Conservation (phyloP, 1,140 invertebrate species). For the Metaphire vulgaris region DNA sequence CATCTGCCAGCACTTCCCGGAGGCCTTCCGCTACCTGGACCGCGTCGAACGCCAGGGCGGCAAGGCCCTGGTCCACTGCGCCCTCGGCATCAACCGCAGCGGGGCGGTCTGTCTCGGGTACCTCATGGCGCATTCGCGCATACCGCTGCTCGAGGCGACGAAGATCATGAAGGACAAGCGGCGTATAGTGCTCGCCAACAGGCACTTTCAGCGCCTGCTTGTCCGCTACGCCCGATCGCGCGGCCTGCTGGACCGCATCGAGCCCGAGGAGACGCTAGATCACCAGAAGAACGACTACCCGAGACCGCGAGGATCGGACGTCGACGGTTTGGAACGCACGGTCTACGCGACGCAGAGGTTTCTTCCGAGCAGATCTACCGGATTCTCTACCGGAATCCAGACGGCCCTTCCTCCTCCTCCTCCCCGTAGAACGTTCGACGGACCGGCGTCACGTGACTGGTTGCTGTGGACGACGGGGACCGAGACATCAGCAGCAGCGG, state of each 20-base stretch:
- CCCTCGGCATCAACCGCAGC: constrained; percentile 30
- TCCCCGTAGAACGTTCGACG: too few relatives aligned
- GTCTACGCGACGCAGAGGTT: background rate
- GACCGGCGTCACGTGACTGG: background rate
- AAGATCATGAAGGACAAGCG: constrained; percentile 25
- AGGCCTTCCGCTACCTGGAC: constrained; percentile 27
- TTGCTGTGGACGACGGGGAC: background rate
- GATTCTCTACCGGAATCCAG: background rate
- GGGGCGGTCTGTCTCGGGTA: constrained; percentile 27
- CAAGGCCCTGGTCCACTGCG: constrained; percentile 28
- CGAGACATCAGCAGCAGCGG: background rate
- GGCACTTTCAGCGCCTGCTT: constrained; percentile 25
- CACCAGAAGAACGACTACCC: background rate
- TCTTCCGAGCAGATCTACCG: too few relatives aligned
- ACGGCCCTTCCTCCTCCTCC: too few relatives aligned
- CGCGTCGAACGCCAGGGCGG: constrained; percentile 21
- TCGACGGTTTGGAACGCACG: background rate
- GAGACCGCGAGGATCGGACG: background rate
- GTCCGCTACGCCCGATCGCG: constrained; percentile 20
- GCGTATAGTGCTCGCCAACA: constrained; percentile 18
- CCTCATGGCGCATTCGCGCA: constrained; percentile 20
- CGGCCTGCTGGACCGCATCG: constrained; percentile 20
- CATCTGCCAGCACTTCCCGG: constrained; percentile 26
- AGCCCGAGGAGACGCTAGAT: background rate
- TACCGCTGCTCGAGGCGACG: constrained; percentile 16